Conservation (phyloP, 2,113 vertebrate species). For the Labeo rohita region DNA sequence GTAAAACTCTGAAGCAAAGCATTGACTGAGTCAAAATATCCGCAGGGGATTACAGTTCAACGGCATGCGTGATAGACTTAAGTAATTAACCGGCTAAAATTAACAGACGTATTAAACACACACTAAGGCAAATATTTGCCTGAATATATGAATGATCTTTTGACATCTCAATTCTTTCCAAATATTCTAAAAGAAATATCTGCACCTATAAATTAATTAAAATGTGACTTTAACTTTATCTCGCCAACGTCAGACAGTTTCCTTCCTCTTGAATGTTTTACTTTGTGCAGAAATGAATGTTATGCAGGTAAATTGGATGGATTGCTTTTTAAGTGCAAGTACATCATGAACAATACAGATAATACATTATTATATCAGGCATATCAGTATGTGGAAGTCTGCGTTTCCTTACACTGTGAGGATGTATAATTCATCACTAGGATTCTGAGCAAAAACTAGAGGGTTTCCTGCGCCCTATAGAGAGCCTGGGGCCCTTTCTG, state of each 20-base stretch:
- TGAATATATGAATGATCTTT: not conserved
- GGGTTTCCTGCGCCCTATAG: not conserved
- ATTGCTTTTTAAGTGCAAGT: not conserved
- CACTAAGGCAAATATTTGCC: constrained; percentile 1
- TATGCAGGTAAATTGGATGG: constrained; percentile 7
- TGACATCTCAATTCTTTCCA: not conserved
- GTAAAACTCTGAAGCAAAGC: constrained; percentile 1
- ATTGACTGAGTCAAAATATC: not conserved
- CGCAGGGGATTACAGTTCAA: constrained; percentile 1
- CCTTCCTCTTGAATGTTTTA: not conserved
- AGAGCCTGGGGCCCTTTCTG: not conserved
- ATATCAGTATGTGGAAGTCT: not conserved
- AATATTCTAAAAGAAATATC: not conserved
- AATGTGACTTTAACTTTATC: constrained; percentile 8
- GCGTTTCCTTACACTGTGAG: not conserved
- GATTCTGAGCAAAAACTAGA: not conserved
- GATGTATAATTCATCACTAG: constrained; percentile 7
- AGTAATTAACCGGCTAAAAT: constrained; percentile 16
- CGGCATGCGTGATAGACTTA: not conserved
- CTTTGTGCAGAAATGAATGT: not conserved
- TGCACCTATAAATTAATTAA: not conserved
- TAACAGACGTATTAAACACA: not conserved
- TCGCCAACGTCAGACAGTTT: not conserved
- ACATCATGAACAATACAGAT: not conserved
- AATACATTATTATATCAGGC: not conserved